Conservation (phyloP, 2,113 vertebrate species). For the Colius striatus region DNA sequence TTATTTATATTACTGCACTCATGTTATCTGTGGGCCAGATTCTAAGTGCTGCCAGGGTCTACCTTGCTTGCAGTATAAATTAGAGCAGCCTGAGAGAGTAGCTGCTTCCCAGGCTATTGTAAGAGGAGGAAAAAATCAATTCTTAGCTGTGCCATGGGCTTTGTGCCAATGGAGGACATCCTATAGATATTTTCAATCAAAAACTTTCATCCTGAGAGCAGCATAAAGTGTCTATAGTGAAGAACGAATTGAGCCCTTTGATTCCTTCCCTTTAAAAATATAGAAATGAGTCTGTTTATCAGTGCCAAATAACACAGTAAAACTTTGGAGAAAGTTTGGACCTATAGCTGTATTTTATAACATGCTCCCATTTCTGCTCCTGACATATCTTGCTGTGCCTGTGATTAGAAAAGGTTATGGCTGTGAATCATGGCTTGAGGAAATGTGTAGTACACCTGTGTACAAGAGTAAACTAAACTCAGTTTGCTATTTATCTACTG, state of each 20-base stretch:
- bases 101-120: background rate
- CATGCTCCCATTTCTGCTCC: background rate
- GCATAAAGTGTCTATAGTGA: background rate
- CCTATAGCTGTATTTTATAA: constrained; percentile 32
- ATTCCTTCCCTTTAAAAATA: background rate
- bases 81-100: background rate
- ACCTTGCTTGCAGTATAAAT: constrained; percentile 19
- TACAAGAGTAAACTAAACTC: constrained; percentile 72
- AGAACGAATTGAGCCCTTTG: background rate
- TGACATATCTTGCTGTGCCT: constrained; percentile 56
- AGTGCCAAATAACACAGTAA: background rate
- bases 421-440: constrained; percentile 66
- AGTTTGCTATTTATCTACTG: constrained; percentile 74
- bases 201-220: background rate
- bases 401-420: constrained; percentile 71
- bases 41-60: constrained; percentile 1
- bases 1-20: background rate
- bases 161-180: background rate
- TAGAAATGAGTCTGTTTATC: background rate
- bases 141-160: constrained; percentile 14
- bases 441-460: constrained; percentile 62
- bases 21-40: background rate
- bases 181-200: constrained; percentile 36
- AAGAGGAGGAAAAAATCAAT: constrained; percentile 33
- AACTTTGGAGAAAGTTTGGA: constrained; percentile 31